Evolutionary conservation across 2,888 invertebrate genomes (phyloP), one percentile per base, ranked within the genome.

Genomic region (Aethes cnicana): DNA sequence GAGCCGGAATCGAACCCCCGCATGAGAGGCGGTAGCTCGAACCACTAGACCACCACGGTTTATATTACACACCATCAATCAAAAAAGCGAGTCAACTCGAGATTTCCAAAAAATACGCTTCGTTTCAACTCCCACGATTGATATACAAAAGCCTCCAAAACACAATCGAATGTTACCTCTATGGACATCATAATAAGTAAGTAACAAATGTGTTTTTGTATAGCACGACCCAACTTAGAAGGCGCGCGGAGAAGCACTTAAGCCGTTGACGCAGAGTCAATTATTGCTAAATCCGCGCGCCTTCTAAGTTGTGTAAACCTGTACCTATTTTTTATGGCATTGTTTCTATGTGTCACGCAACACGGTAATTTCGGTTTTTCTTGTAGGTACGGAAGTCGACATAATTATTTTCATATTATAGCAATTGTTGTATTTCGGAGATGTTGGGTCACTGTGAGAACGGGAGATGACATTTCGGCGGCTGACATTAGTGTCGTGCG

Each of bases 341-440:
- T 81, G 82, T 84, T 81, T 79, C 71, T 69, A 60, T 62, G 64
- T 60, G 57, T 69, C 86, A 87, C 87, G 87, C 87, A 77, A 86
- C 68, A 33, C 43, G 57, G 77, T 80, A 77, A 85, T 86, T 84
- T 82, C 67, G 72, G 77, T 81, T 83, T 82, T 81, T 81, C 78
- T 67, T 66, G 66, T 53, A 55, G 75, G 74, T n/a, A 69, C 84
- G 86, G 87, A 86, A 86, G 84, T 76, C 66, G 63, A 50, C 70
- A 68, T 78, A 83, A 86, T 87, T 87, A 87, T 86, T 71, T 86
- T 81, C 80, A 72, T 80, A 87, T 87, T 86, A 86, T 72, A 73
- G 28, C 77, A 76, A 80, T 79, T 72, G 69, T 72, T 63, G 68
- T 72, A 76, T 70, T 75, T 81, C 20, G 53, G 50, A 46, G 47